These are phyloP conservation scores for Watsonalla cultraria DNA, from an alignment of 2,888 invertebrate species.

Conservation along the genomic window DNA sequence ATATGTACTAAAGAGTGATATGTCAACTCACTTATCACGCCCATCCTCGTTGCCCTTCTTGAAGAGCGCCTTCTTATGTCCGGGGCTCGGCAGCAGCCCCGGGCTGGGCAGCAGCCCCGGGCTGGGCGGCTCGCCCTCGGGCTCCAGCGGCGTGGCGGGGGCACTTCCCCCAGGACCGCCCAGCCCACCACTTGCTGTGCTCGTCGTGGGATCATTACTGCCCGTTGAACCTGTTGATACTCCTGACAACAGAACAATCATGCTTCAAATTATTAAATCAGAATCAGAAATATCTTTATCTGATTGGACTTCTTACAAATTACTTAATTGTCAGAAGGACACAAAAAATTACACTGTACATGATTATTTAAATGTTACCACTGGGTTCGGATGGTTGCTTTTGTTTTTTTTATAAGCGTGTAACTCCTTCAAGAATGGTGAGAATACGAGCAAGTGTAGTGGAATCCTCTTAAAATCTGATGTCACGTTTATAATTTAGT, in stretches of 20 bases:
- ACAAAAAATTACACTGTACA: too few species aligned
- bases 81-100: constrained; percentile 77
- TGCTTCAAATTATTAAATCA: neutral
- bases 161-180: constrained; percentile 30
- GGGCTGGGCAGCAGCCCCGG: constrained; percentile 58
- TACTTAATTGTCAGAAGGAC: too few species aligned
- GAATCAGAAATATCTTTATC: too few species aligned
- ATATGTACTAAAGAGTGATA: too few species aligned
- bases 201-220: constrained; percentile 31
- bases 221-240: constrained; percentile 62
- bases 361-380: too few species aligned
- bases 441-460: too few species aligned
- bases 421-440: too few species aligned
- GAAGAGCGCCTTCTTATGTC: constrained; percentile 86
- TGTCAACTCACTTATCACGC: constrained; percentile 87
- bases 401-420: too few species aligned
- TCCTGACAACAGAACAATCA: constrained; percentile 27
- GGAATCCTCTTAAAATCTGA: too few species aligned
- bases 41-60: constrained; percentile 95
- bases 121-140: constrained; percentile 64
- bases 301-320: neutral
- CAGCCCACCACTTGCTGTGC: neutral
- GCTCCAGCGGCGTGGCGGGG: constrained; percentile 28
- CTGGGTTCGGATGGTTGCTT: too few species aligned
- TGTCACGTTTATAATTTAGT: too few species aligned